phyloP scores from a whole-genome alignment of 2,888 invertebrate species.

The Balanococcus diminutus region DNA sequence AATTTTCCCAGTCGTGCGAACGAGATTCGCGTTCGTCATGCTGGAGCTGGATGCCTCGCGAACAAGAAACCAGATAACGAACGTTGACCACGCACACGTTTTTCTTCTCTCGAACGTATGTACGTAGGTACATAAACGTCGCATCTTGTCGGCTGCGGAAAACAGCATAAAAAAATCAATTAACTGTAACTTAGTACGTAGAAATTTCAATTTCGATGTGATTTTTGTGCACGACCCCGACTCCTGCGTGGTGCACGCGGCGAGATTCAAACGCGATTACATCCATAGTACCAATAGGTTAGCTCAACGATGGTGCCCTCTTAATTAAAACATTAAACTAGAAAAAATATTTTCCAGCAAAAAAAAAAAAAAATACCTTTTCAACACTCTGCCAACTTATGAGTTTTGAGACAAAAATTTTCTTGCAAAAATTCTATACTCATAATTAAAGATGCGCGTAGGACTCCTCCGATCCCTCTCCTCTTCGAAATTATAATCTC shows the following conservation, averaged over 20 bases:
- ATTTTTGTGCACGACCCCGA: slow-evolving; percentile 13
- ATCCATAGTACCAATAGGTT: neutral
- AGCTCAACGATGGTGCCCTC: slow-evolving; percentile 19
- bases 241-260: neutral
- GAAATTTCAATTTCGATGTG: neutral
- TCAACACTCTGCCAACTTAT: no score
- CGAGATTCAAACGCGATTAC: neutral
- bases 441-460: no score
- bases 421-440: no score
- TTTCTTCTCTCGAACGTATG: neutral
- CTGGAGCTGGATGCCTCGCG: no score
- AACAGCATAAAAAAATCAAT: neutral
- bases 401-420: no score
- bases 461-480: no score
- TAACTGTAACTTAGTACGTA: neutral
- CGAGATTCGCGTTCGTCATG: neutral
- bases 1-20: neutral
- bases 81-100: neutral
- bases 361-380: no score
- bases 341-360: no score
- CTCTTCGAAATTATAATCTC: no score
- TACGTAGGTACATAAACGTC: neutral
- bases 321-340: slow-evolving; percentile 26
- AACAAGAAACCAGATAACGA: neutral
- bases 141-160: neutral